phyloP scores from a whole-genome alignment of 1,140 invertebrate species.

The Aethina tumida region DNA sequence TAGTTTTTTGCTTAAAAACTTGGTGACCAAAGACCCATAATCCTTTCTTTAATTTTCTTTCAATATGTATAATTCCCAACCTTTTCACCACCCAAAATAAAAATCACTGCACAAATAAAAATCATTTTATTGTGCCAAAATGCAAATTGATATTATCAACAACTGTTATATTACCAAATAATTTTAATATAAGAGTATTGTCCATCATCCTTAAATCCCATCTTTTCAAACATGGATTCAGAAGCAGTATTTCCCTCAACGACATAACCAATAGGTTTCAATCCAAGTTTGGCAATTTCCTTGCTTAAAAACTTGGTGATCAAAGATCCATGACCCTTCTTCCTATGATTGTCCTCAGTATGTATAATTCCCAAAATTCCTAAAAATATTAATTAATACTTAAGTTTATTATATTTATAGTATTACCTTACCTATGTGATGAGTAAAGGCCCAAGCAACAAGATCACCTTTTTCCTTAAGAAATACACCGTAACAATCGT shows the following conservation, averaged over 20 bases:
- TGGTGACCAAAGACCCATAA: slow-evolving; percentile 32
- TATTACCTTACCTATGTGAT: too few species aligned
- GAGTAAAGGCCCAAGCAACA: slow-evolving; percentile 28
- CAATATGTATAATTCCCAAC: too few species aligned
- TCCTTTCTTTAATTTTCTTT: slow-evolving; percentile 28
- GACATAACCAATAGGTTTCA: slow-evolving; percentile 33
- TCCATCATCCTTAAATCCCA: slow-evolving; percentile 27
- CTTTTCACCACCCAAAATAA: too few species aligned
- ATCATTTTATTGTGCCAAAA: too few species aligned
- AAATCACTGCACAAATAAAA: too few species aligned
- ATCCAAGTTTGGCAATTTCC: slow-evolving; percentile 28
- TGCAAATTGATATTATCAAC: too few species aligned
- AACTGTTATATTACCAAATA: too few species aligned
- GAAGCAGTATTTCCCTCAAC: slow-evolving; percentile 26
- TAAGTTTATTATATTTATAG: too few species aligned
- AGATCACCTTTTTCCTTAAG: slow-evolving; percentile 20
- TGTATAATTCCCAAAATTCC: slow-evolving; percentile 35
- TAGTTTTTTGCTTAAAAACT: slow-evolving; percentile 27
- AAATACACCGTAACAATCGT: slow-evolving; percentile 29
- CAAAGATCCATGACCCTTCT: slow-evolving; percentile 33
- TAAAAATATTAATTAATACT: slow-evolving; percentile 29
- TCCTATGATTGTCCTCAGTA: slow-evolving; percentile 26
- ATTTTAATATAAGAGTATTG: slow-evolving; percentile 1
- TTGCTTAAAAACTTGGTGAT: slow-evolving; percentile 28
- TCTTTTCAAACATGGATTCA: slow-evolving; percentile 29